Evolutionary conservation across 2,113 vertebrate species (phyloP), one percentile per base, ranked within the genome.

Genomic region (Chaenogobius annularis): DNA sequence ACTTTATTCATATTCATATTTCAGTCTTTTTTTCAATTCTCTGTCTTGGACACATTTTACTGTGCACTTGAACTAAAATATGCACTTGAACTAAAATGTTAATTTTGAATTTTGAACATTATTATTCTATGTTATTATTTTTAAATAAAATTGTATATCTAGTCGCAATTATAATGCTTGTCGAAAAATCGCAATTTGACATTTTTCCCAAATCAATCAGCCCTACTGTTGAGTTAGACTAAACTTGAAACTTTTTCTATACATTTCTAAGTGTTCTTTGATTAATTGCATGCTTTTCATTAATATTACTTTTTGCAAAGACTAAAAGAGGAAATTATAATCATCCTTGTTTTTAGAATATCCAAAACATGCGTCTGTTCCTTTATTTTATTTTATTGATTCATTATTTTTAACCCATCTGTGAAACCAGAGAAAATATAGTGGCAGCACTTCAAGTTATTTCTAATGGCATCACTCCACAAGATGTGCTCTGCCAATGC

Each of bases 401-500:
- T 26, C 23, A 58, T 58, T 58, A 58, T 58, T 58, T 58, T 58
- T 26, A 23, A 58, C 13, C 55, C 55, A 58, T 58, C 55, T 58
- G 55, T 58, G 23, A 58, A 26, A 26, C 22, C 55, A 58, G 12
- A 58, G 55, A 58, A 56, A 58, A 58, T 20, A 63, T n/a, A 40
- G 37, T 40, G 31, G 61, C 61, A 40, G 19, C 37, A 43, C 35
- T 40, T 63, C 31, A 19, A 63, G 26, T n/a, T 40, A 63, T 63
- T 63, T 40, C 10, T 0, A 59, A 61, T 17, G 58, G 58, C 58
- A n/a, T 5, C 17, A 0, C 35, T 40, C 31, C 31, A 63, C 31
- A n/a, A n/a, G 9, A 40, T n/a, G 11, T 2, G 15, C 3, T 63
- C 59, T 37, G 35, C 59, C 59, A 63, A 10, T 19, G 10, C 31